A percentile compares a stretch with the other conserved stretches of the same genome.
These are phyloP conservation scores for Uropetala carovei DNA, from an alignment of 2,888 invertebrate genomes.

Conservation along the genomic window DNA sequence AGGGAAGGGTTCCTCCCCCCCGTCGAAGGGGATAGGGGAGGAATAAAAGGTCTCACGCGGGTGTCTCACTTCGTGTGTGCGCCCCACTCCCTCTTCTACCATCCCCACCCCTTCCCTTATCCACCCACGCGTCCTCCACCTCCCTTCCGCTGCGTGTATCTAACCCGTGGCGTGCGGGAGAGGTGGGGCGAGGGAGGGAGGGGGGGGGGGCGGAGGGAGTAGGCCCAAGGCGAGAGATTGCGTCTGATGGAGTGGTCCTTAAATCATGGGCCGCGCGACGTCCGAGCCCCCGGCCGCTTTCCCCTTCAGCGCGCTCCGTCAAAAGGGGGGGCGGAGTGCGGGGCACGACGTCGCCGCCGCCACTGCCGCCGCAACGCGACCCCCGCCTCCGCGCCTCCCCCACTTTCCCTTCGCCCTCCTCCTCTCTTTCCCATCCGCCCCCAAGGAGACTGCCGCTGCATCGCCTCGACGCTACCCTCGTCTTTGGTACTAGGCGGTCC, in stretches of 20 bases:
- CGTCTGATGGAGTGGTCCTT: slow-evolving; percentile 66
- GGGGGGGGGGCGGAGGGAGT: background rate
- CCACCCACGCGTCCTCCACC: background rate
- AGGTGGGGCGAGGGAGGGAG: slow-evolving; percentile 9
- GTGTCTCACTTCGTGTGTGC: slow-evolving; percentile 7
- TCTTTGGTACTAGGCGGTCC: background rate
- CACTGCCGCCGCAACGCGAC: background rate
- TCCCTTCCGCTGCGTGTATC: slow-evolving; percentile 61
- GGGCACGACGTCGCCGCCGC: background rate
- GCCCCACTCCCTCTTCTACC: background rate
- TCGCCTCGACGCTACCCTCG: too few relatives aligned
- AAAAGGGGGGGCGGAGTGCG: background rate
- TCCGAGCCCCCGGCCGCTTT: slow-evolving; percentile 28
- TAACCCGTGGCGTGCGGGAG: slow-evolving; percentile 38
- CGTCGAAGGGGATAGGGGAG: background rate
- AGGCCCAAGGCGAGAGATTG: slow-evolving; percentile 60
- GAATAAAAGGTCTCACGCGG: slow-evolving; percentile 27
- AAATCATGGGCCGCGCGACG: slow-evolving; percentile 65
- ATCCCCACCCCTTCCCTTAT: background rate
- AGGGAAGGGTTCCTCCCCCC: background rate
- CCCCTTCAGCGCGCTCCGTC: slow-evolving; percentile 45
- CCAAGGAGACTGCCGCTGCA: too few relatives aligned
- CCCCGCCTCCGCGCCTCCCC: background rate
- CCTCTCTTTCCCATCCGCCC: too few relatives aligned
- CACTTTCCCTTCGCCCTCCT: too few relatives aligned